Evolutionary conservation across 2,797 vertebrate species (phyloP), one percentile per base, ranked within the genome.

Genomic region (Chaetodon trifasciatus): DNA sequence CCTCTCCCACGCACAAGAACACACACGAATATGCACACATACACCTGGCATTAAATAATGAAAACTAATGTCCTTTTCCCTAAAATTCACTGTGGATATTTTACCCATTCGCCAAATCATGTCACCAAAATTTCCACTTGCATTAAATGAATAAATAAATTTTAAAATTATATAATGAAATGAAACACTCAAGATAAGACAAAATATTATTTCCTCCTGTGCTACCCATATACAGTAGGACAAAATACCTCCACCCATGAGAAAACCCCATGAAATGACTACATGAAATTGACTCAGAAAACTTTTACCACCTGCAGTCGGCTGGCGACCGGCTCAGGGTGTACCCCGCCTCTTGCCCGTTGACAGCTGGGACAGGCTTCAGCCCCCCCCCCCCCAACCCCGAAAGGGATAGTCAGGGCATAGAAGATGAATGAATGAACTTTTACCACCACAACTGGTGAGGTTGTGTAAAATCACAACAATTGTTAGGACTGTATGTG

Each of bases 1-100:
- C 23, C 15, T 35, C 88, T 79, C 81, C 60, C 75, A 56, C 76
- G 57, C 87, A 66, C 47, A 75, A 46, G 57, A 11, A 40, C 64
- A 53, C 61, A 65, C 42, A 16, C 35, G 60, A 55, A 3, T 23
- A 24, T 74, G 35, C 24, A 23, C 56, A 9, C 46, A 62, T 16
- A 50, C 17, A 50, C 21, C 3, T 6, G 5, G 46, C 12, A 49
- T 19, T 6, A 44, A 44, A 44, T 44, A 2, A 9, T 9, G 42
- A 44, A 44, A 9, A 44, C 42, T 44, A 44, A 44, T 44, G 13
- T 44, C 6, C 13, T 44, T 9, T 13, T 44, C 42, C 42, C 8
- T 44, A 44, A 9, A 44, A 44, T 44, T 9, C 13, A 44, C 13
- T 44, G 42, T 44, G 42, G 42, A 44, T 44, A 13, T 44, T 44